Evolutionary conservation across 2,888 invertebrate genomes (phyloP).

Genomic region (Sturmia bella): DNA sequence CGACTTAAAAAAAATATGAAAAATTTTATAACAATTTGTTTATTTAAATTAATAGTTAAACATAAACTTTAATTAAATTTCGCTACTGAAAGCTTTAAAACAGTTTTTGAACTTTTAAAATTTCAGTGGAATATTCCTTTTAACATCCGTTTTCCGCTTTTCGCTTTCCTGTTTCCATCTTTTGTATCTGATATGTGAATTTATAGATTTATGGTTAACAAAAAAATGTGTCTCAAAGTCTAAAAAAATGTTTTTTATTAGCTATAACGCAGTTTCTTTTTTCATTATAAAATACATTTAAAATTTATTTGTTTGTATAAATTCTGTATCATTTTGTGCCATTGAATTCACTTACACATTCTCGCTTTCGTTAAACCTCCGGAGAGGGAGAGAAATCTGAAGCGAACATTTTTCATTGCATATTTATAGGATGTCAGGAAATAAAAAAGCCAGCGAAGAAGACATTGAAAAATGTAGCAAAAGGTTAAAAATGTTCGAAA

Average conservation of each 20-base stretch:
- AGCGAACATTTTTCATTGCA: constrained; percentile 42
- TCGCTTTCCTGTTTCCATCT: constrained; percentile 57
- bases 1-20: too few relatives aligned
- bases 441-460: constrained; percentile 9
- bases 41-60: too few relatives aligned
- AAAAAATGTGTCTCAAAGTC: not conserved
- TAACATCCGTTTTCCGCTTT: constrained; percentile 48
- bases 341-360: constrained; percentile 15
- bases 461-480: not conserved
- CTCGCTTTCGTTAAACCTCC: constrained; percentile 1
- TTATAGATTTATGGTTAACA: not conserved
- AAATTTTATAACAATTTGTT: too few relatives aligned
- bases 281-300: constrained; percentile 27
- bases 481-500: not conserved
- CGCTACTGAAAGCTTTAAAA: too few relatives aligned
- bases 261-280: not conserved
- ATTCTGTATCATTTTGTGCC: not conserved
- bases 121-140: constrained; percentile 2
- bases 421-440: constrained; percentile 46
- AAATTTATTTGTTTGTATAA: constrained; percentile 32
- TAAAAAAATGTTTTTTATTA: not conserved
- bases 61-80: too few relatives aligned
- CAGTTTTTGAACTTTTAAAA: not conserved
- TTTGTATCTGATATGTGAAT: not conserved
- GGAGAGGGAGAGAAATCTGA: constrained; percentile 3